Conservation (phyloP, 1,140 invertebrate species). For the Drosophila lini region DNA sequence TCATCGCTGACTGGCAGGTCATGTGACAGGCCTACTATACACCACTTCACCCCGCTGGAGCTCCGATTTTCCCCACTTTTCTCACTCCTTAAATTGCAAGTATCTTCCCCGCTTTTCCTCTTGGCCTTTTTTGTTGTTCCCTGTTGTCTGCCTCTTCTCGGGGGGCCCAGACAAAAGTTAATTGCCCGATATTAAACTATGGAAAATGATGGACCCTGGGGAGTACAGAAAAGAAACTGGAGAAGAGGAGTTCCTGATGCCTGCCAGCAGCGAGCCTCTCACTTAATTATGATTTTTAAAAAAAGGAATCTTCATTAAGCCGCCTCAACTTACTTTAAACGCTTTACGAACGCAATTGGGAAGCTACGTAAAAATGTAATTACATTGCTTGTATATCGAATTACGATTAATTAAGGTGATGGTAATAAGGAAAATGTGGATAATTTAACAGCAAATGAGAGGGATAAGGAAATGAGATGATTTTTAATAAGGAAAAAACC, state of each 20-base stretch:
- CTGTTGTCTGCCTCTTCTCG: slow-evolving; percentile 27
- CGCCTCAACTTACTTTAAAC: slow-evolving; percentile 23
- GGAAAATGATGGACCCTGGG: slow-evolving; percentile 57
- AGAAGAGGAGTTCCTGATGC: slow-evolving; percentile 17
- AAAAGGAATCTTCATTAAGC: slow-evolving; percentile 25
- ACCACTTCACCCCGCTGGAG: not conserved
- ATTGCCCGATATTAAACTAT: slow-evolving; percentile 81
- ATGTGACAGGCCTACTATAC: slow-evolving; percentile 43
- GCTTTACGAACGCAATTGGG: slow-evolving; percentile 2
- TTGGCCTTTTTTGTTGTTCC: not conserved
- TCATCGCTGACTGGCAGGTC: slow-evolving; percentile 77
- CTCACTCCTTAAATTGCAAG: slow-evolving; percentile 14
- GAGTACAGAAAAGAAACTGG: slow-evolving; percentile 19
- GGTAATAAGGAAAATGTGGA: slow-evolving; percentile 10
- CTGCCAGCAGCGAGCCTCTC: slow-evolving; percentile 25
- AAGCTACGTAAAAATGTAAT: slow-evolving; percentile 16
- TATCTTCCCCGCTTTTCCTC: not conserved
- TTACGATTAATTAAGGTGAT: slow-evolving; percentile 18
- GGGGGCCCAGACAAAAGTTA: slow-evolving; percentile 73
- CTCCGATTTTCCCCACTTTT: slow-evolving; percentile 4
- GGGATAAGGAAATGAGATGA: not conserved
- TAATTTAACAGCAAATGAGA: slow-evolving; percentile 1
- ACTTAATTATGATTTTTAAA: slow-evolving; percentile 48
- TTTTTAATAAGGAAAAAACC: not conserved
- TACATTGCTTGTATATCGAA: slow-evolving; percentile 18